These are phyloP conservation scores for Cantharis rustica DNA, from an alignment of 2,888 invertebrate species.

Conservation along the genomic window DNA sequence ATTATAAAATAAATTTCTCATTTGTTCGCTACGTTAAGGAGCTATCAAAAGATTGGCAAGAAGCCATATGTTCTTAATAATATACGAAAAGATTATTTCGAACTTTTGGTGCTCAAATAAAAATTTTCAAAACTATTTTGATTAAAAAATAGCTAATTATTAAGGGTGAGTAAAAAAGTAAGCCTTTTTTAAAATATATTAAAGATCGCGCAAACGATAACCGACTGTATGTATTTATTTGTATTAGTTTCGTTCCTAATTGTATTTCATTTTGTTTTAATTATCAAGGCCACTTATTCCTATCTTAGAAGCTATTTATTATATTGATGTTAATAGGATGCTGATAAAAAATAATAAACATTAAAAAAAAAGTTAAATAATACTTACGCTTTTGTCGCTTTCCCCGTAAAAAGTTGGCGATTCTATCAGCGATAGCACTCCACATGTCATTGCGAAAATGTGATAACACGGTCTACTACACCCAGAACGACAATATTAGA, in stretches of 20 bases:
- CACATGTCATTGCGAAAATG: slow-evolving; percentile 48
- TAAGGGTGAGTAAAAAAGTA: background rate
- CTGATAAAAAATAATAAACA: background rate
- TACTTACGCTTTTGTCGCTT: slow-evolving; percentile 43
- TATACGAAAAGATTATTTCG: too few species aligned
- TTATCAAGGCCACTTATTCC: background rate
- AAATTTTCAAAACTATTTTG: too few species aligned
- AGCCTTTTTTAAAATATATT: background rate
- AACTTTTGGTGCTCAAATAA: too few species aligned
- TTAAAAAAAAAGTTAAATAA: background rate
- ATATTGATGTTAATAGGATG: background rate
- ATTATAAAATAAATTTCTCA: too few species aligned
- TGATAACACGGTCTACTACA: slow-evolving; percentile 31
- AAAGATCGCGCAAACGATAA: background rate
- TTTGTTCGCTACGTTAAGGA: too few species aligned
- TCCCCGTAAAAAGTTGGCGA: slow-evolving; percentile 41
- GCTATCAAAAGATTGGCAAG: too few species aligned
- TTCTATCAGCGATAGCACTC: slow-evolving; percentile 44
- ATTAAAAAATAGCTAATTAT: background rate
- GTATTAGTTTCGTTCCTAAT: background rate
- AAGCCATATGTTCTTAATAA: too few species aligned
- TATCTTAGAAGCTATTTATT: background rate
- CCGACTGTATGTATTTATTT: background rate
- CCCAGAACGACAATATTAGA: slow-evolving; percentile 35
- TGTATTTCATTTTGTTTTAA: background rate